Evolutionary conservation across 1,140 invertebrate genomes (phyloP).

Genomic region (Drosophila parabipectinata): DNA sequence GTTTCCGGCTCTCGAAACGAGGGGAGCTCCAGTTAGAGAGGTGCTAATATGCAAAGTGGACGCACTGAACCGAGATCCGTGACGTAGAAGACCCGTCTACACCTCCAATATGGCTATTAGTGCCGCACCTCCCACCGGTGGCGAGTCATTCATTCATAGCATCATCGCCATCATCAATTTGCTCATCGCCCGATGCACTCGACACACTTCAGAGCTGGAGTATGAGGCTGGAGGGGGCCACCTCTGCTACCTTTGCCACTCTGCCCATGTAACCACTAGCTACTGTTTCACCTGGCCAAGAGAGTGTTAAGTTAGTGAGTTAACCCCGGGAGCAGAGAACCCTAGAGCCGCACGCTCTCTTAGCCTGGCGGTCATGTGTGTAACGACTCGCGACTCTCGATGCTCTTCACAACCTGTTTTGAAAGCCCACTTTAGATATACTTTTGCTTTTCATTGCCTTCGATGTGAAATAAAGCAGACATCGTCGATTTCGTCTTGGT

Average conservation of each 20-base stretch:
- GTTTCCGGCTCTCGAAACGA: conserved; percentile 50
- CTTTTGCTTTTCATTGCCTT: conserved; percentile 81
- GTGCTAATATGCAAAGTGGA: conserved; percentile 73
- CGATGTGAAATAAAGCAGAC: conserved; percentile 41
- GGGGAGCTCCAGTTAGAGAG: conserved; percentile 57
- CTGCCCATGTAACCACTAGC: conserved; percentile 18
- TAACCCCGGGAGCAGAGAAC: conserved; percentile 27
- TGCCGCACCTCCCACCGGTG: not conserved
- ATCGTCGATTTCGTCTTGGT: conserved; percentile 41
- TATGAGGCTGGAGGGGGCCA: not conserved
- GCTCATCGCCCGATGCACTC: conserved; percentile 72
- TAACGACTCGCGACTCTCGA: conserved; percentile 43
- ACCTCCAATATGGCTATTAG: conserved; percentile 14
- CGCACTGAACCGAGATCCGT: conserved; percentile 38
- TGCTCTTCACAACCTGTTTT: conserved; percentile 79
- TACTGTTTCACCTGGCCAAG: conserved; percentile 17
- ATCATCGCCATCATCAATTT: conserved; percentile 40
- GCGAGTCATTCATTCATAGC: conserved; percentile 45
- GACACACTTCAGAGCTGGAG: conserved; percentile 21
- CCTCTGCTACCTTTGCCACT: not conserved
- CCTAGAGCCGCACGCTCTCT: conserved; percentile 43
- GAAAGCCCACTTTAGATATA: conserved; percentile 81
- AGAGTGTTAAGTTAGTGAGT: conserved; percentile 8
- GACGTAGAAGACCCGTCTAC: conserved; percentile 55
- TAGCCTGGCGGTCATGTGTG: conserved; percentile 48